A percentile compares a stretch with the other conserved stretches of the same genome.
Conservation (phyloP, 2,888 invertebrate genomes). For the Drosophila peninsularis region DNA sequence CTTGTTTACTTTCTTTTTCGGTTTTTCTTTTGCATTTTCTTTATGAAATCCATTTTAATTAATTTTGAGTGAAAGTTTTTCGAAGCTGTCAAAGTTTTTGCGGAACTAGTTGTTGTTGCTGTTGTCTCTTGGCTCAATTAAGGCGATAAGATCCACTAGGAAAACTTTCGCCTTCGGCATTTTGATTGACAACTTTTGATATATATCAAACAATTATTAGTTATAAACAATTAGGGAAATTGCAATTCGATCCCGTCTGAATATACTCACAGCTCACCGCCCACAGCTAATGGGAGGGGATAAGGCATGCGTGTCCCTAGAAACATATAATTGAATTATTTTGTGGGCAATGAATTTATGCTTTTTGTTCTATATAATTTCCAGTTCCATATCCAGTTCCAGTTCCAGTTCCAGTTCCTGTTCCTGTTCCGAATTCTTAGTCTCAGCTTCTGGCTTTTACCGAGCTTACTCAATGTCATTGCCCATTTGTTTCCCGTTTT, state of each 20-base stretch:
- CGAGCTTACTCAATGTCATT: no score
- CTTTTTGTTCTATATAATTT: background rate
- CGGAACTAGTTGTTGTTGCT: slow-evolving; percentile 8
- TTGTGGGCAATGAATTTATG: background rate
- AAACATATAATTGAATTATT: background rate
- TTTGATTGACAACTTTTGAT: slow-evolving; percentile 10
- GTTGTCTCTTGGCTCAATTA: background rate
- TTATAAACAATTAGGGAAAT: background rate
- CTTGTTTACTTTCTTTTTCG: slow-evolving; percentile 7
- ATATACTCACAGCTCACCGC: background rate
- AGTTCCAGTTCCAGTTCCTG: background rate
- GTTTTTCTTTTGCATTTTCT: background rate
- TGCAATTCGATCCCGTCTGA: background rate
- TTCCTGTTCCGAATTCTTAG: background rate
- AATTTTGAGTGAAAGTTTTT: slow-evolving; percentile 13
- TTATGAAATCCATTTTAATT: slow-evolving; percentile 12
- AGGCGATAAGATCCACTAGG: slow-evolving; percentile 1
- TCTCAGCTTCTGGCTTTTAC: no score
- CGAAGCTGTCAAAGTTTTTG: slow-evolving; percentile 9
- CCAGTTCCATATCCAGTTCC: background rate
- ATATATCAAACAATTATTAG: slow-evolving; percentile 1
- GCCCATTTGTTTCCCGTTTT: no score
- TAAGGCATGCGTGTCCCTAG: background rate
- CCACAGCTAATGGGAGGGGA: background rate
- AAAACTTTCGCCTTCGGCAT: background rate